Evolutionary conservation across 1,140 invertebrate genomes (phyloP).

Genomic region (Brachionus angularis): DNA sequence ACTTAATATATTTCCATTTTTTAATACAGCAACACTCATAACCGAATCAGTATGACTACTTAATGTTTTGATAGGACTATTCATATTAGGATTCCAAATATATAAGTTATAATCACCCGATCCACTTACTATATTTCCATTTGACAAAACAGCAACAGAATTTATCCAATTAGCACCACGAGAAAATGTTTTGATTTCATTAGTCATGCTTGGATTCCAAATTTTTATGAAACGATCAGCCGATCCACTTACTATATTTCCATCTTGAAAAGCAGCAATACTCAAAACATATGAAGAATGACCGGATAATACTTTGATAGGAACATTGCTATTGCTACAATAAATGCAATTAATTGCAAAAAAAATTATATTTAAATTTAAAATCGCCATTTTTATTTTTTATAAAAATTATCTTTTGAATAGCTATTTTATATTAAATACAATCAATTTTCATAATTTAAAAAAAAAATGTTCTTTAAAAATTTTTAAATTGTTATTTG

Average conservation of each 20-base stretch:
- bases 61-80: slow-evolving; percentile 68
- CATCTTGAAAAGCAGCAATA: not conserved
- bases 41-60: not conserved
- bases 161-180: slow-evolving; percentile 61
- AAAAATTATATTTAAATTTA: no score
- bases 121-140: slow-evolving; percentile 80
- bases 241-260: slow-evolving; percentile 58
- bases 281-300: not conserved
- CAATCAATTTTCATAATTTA: no score
- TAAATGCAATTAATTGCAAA: no score
- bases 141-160: not conserved
- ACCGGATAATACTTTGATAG: not conserved
- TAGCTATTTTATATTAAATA: no score
- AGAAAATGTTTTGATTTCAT: slow-evolving; percentile 53
- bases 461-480: no score
- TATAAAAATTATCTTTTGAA: no score
- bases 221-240: slow-evolving; percentile 59
- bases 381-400: no score
- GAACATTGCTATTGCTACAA: no score
- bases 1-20: not conserved
- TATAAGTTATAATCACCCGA: slow-evolving; percentile 98
- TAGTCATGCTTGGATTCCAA: slow-evolving; percentile 57
- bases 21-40: not conserved
- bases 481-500: no score
- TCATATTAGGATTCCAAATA: slow-evolving; percentile 91